Percentiles rank a stretch among this genome's conserved stretches.
Conservation (phyloP, 2,888 invertebrate species). For the Dorcus hopei region DNA sequence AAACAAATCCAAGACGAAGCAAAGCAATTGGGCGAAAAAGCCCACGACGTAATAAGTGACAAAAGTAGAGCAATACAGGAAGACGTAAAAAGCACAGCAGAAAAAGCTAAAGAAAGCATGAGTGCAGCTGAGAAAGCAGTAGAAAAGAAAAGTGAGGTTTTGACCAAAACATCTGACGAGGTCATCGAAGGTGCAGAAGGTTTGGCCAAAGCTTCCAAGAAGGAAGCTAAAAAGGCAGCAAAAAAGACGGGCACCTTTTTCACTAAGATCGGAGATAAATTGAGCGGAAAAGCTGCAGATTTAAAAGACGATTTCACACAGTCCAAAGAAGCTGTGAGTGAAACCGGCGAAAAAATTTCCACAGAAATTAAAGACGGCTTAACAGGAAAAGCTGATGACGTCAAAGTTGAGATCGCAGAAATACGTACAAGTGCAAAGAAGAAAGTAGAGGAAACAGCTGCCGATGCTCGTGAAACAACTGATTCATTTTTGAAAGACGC, state of each 20-base stretch:
- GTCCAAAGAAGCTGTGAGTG: not conserved
- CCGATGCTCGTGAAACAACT: constrained; percentile 42
- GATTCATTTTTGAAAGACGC: constrained; percentile 44
- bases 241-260: constrained; percentile 24
- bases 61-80: not conserved
- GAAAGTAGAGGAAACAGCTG: constrained; percentile 50
- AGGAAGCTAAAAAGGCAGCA: constrained; percentile 14
- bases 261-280: constrained; percentile 20
- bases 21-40: not conserved
- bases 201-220: constrained; percentile 10
- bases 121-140: not conserved
- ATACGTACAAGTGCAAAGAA: constrained; percentile 12
- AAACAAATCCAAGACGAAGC: not conserved
- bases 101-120: constrained; percentile 7
- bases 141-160: not conserved
- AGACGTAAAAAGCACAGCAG: not conserved
- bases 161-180: not conserved
- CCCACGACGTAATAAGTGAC: constrained; percentile 1
- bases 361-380: constrained; percentile 51
- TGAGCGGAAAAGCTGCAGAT: constrained; percentile 18
- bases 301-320: constrained; percentile 8
- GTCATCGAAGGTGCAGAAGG: not conserved
- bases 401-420: not conserved
- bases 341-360: constrained; percentile 8
- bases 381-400: constrained; percentile 29